phyloP scores from a whole-genome alignment of 2,888 invertebrate species.

The Alentia gelatinosa region DNA sequence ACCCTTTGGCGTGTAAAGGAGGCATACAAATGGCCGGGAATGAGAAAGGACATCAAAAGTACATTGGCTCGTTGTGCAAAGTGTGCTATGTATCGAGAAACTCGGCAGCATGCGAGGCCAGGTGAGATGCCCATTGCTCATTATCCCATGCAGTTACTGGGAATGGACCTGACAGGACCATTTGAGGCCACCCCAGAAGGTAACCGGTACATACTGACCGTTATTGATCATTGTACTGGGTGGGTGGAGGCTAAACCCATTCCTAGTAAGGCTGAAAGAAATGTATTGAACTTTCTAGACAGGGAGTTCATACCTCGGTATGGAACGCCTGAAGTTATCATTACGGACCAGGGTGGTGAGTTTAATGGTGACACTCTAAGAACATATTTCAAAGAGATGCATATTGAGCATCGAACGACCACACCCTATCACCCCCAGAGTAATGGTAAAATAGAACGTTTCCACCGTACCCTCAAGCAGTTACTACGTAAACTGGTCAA shows the following conservation, averaged over 20 bases:
- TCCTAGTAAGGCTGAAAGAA: neutral
- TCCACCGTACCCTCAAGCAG: neutral
- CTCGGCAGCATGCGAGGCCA: neutral
- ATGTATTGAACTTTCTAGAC: neutral
- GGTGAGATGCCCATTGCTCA: neutral
- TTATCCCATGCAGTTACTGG: neutral
- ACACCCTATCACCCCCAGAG: neutral
- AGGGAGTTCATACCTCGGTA: neutral
- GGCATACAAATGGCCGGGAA: neutral
- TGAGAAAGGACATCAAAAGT: neutral
- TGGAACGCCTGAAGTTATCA: neutral
- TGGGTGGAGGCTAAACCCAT: neutral
- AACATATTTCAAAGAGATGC: neutral
- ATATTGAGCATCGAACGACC: neutral
- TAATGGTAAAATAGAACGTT: neutral
- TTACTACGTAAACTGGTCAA: neutral
- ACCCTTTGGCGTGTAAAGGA: neutral
- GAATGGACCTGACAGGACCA: constrained; percentile 23
- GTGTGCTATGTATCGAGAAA: neutral
- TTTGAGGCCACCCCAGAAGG: neutral
- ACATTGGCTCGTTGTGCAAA: neutral
- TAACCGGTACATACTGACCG: constrained; percentile 11
- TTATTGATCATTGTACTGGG: neutral
- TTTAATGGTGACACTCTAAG: neutral
- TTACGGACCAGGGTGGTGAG: neutral